Evolutionary conservation across 2,797 vertebrate species (phyloP), one percentile per base, ranked within the genome.

Genomic region (Sphenodon punctatus): DNA sequence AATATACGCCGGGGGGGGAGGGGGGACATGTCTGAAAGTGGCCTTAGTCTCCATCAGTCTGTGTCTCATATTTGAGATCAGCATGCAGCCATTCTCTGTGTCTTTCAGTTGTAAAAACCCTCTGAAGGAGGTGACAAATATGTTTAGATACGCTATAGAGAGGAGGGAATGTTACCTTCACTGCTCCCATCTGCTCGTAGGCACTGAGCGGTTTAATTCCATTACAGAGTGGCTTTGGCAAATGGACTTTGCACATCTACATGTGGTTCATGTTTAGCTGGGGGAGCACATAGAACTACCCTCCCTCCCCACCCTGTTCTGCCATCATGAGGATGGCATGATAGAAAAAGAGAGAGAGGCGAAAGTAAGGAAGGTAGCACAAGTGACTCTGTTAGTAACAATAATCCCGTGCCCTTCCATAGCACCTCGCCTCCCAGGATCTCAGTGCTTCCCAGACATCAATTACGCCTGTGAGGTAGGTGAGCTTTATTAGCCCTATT

Each of bases 401-500:
- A 59, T 73, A 60, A n/a, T 46, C 39, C 67, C 67, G 72, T 73
- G 46, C 41, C 75, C n/a, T 0, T 84, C 82, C 75, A 81, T 81
- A 68, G 70, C 65, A 75, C 56, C 41, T 75, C 87, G 30, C 65
- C 67, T 75, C 43, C 67, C 56, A 82, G 80, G 72, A 82, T 82
- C 72, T 82, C 59, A 75, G 49, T 42, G 59, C 58, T 75, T 64
- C 78, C 71, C 58, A 75, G 71, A 69, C 71, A 64, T 75, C 82
- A 75, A 75, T 82, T 68, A 82, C 59, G 42, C 72, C 80, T 75
- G 59, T 75, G 66, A 65, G 80, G 72, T 75, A 69, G 80, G 66
- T 75, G 69, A 75, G 42, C 51, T 14, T 43, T 63, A 75, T 64
- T 56, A 81, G 43, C 72, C 72, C 72, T 25, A 23, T 76, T 82